A percentile compares a stretch with the other conserved stretches of the same genome.
Evolutionary conservation across 2,888 invertebrate genomes (phyloP).

Genomic region (Stictocephala bisonia): DNA sequence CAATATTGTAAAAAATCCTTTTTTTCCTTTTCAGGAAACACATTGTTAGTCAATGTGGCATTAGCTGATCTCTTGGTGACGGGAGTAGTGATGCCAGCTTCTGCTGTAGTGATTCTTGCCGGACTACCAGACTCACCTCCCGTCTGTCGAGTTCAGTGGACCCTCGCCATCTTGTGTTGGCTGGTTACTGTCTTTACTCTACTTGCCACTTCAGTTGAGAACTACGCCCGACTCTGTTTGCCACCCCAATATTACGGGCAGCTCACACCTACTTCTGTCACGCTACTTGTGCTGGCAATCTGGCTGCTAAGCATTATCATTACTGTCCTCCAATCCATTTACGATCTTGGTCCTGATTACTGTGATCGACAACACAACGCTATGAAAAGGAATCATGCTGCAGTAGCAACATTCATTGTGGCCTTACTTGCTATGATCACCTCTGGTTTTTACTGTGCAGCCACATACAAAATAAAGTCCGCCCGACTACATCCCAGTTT

Average conservation of each 20-base stretch:
- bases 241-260: constrained; percentile 67
- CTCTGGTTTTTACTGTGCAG: constrained; percentile 67
- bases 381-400: constrained; percentile 55
- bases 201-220: constrained; percentile 74
- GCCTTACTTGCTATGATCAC: constrained; percentile 71
- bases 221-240: constrained; percentile 73
- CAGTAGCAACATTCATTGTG: constrained; percentile 71
- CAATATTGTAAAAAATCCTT: no score
- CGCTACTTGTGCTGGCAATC: constrained; percentile 68
- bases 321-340: constrained; percentile 72
- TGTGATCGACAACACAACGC: constrained; percentile 69
- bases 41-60: constrained; percentile 77
- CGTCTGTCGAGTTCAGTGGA: constrained; percentile 76
- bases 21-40: constrained; percentile 69
- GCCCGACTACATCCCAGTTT: constrained; percentile 70
- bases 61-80: constrained; percentile 79
- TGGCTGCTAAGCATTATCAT: constrained; percentile 70
- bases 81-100: constrained; percentile 75
- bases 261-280: constrained; percentile 68
- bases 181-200: constrained; percentile 71
- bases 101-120: constrained; percentile 76
- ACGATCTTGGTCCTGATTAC: constrained; percentile 75
- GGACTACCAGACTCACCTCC: constrained; percentile 70
- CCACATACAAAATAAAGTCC: constrained; percentile 62
- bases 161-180: constrained; percentile 74